phyloP scores from a whole-genome alignment of 2,888 invertebrate genomes.

The Scaptodrosophila latifasciaeformis region DNA sequence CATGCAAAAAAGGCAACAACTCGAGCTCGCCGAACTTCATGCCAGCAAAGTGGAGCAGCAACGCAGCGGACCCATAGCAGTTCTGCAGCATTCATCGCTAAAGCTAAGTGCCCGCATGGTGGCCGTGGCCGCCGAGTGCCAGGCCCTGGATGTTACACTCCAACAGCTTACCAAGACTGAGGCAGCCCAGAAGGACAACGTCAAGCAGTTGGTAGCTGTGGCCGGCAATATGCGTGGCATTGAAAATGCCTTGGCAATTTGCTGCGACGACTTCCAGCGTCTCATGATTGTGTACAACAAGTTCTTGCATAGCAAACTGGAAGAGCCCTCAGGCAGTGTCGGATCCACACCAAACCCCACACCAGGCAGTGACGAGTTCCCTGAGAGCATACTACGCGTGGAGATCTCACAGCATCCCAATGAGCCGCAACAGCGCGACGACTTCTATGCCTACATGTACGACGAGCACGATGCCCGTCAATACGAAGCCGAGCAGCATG shows the following conservation, averaged over 20 bases:
- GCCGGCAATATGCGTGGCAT: conserved; percentile 72
- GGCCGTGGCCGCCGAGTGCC: conserved; percentile 73
- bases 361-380: conserved; percentile 53
- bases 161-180: conserved; percentile 70
- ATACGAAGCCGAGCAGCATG: conserved; percentile 44
- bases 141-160: conserved; percentile 69
- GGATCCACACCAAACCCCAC: conserved; percentile 1
- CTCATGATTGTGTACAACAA: conserved; percentile 74
- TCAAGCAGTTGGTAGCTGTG: conserved; percentile 67
- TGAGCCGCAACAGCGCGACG: conserved; percentile 65
- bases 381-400: conserved; percentile 68
- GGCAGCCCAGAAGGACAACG: conserved; percentile 61
- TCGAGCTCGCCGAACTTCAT: conserved; percentile 65
- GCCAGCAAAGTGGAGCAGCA: conserved; percentile 57
- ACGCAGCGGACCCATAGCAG: conserved; percentile 64
- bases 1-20: conserved; percentile 61
- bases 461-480: conserved; percentile 61
- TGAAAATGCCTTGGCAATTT: conserved; percentile 69
- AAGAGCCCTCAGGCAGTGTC: conserved; percentile 21
- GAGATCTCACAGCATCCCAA: conserved; percentile 64
- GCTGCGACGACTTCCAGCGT: conserved; percentile 74
- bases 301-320: conserved; percentile 69
- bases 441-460: conserved; percentile 74
- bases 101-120: conserved; percentile 73
- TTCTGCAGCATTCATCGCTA: conserved; percentile 72